Base-by-base conservation (phyloP, 2,797 vertebrate genomes). In the Peromyscus attwateri region DNA sequence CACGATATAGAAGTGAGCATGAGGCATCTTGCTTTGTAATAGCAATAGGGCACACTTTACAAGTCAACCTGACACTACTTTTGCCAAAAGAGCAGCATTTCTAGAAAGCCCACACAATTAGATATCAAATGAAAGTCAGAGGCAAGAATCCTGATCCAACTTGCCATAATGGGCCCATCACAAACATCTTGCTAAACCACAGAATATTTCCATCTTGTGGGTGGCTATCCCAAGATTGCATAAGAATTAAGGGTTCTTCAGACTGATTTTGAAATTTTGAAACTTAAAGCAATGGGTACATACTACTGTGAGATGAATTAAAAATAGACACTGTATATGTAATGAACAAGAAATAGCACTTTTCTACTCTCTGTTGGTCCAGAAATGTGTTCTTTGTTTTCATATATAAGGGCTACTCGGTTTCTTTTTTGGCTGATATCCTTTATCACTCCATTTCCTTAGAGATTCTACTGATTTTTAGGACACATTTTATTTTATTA, bases 381-480 rank as follows among this genome's bases (percentile, higher is more conserved):
- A 49, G 83, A 95, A 84, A 88, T 92, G 66, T 52, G 64, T 87
- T 91, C 1, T 43, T 95, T 91, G 73, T 92, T 97, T 97, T 92
- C 25, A 57, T 82, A 14, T 70, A 4, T 80, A 66, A 87, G 64
- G 19, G 13, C 55, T 79, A 64, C 34, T 49, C 4, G 52, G 94
- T 82, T 94, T 90, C 34, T 91, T 83, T 90, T 49, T 80, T 90
- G 43, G 0, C 57, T 83, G 23, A 81, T 12, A 68, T 13, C 4
- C 64, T 95, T 85, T 84, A 71, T 27, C 25, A 60, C 25, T 92
- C 27, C 29, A 37, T 93, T 91, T 92, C 62, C 27, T 94, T 57
- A 80, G 82, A 40, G 17, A 88, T 14, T 17, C 19, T 62, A 89
- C 23, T 94, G 43, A 80, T 64, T 97, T 96, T 89, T 81, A 76